A percentile compares a stretch with the other conserved stretches of the same genome.
Conservation (phyloP, 2,113 vertebrate genomes). For the Hystrix cristata region DNA sequence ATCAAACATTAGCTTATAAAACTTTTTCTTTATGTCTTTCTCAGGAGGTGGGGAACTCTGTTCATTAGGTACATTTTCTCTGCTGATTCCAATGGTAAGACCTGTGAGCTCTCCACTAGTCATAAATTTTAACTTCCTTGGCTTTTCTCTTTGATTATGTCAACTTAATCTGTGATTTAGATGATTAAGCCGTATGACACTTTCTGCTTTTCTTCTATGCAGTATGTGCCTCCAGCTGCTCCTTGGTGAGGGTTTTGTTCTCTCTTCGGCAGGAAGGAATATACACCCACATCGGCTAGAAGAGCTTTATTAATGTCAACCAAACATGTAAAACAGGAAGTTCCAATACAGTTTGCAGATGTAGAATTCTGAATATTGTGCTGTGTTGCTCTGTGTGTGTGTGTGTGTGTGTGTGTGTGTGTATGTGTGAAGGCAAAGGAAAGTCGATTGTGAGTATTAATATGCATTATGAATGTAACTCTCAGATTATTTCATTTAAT, state of each 20-base stretch:
- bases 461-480: background rate
- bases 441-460: background rate
- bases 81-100: slow-evolving; percentile 10
- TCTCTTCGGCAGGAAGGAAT: slow-evolving; percentile 66
- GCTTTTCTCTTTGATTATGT: slow-evolving; percentile 57
- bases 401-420: background rate
- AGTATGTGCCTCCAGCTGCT: slow-evolving; percentile 73
- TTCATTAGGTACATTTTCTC: slow-evolving; percentile 48
- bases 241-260: slow-evolving; percentile 61
- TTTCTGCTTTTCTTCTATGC: slow-evolving; percentile 59
- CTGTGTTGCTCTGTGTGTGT: background rate
- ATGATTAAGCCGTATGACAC: slow-evolving; percentile 36
- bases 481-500: slow-evolving; percentile 1
- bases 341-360: slow-evolving; percentile 63
- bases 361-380: slow-evolving; percentile 69
- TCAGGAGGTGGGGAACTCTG: background rate
- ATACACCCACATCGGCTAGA: slow-evolving; percentile 63
- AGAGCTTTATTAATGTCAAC: slow-evolving; percentile 76
- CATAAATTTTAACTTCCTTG: slow-evolving; percentile 42
- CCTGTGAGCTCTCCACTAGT: background rate
- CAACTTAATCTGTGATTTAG: slow-evolving; percentile 69
- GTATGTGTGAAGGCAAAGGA: background rate
- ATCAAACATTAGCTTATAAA: slow-evolving; percentile 43
- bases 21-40: background rate
- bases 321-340: slow-evolving; percentile 64